Evolutionary conservation across 2,113 vertebrate species (phyloP).

Genomic region (Centropristis striata): DNA sequence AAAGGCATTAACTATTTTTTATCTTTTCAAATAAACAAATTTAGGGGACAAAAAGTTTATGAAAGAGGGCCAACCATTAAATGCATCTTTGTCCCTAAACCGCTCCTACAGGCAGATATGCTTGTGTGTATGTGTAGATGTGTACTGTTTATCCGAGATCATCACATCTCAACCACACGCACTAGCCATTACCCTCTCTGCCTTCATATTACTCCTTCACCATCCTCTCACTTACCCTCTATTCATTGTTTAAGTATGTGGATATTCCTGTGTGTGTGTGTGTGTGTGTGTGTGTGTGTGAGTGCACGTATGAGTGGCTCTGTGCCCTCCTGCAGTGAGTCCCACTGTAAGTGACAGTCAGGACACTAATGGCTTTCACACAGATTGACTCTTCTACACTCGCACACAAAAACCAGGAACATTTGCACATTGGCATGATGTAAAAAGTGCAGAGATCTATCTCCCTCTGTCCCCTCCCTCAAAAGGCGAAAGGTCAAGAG

Average conservation of each 20-base stretch:
- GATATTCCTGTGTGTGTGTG: constrained; percentile 6
- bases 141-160: neutral
- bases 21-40: neutral
- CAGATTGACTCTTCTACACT: constrained; percentile 74
- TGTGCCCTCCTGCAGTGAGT: constrained; percentile 53
- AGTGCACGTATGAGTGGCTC: constrained; percentile 22
- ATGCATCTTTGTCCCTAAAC: neutral
- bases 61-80: neutral
- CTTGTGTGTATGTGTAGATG: neutral
- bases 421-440: constrained; percentile 51
- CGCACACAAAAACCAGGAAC: constrained; percentile 23
- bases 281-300: neutral
- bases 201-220: constrained; percentile 11
- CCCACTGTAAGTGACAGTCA: constrained; percentile 75
- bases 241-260: constrained; percentile 31
- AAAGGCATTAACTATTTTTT: neutral
- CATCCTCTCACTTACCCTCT: constrained; percentile 24
- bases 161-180: constrained; percentile 28
- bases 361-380: constrained; percentile 77
- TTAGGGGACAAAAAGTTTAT: neutral
- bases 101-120: neutral
- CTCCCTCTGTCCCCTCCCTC: constrained; percentile 47
- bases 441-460: constrained; percentile 63
- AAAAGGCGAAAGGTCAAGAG: constrained; percentile 73
- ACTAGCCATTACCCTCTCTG: neutral